These are phyloP conservation scores for Caenorhabditis wallacei DNA, from an alignment of 2,888 invertebrate genomes.

Conservation along the genomic window DNA sequence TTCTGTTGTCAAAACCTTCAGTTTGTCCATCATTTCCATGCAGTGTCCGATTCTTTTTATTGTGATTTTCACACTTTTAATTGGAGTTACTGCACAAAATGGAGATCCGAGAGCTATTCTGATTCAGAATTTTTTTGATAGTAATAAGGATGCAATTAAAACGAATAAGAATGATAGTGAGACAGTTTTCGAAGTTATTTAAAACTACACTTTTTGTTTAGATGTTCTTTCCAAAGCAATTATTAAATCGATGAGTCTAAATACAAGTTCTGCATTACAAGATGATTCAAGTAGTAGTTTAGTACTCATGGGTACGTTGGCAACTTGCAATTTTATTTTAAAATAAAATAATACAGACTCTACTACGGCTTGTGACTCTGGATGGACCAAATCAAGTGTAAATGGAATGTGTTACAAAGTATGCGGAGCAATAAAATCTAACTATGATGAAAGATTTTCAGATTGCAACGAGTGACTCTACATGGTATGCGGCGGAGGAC, in stretches of 20 bases:
- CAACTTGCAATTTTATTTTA: no score
- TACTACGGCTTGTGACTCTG: slow-evolving; percentile 33
- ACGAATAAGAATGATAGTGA: not conserved
- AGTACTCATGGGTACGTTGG: slow-evolving; percentile 37
- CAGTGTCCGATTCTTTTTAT: not conserved
- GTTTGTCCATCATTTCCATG: not conserved
- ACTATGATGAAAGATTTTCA: not conserved
- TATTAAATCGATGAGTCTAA: not conserved
- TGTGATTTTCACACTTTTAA: not conserved
- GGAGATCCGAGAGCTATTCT: not conserved
- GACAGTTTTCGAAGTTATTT: no score
- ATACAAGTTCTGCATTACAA: not conserved
- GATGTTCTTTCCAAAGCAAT: slow-evolving; percentile 3
- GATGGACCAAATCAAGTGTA: slow-evolving; percentile 41
- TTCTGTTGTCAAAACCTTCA: not conserved
- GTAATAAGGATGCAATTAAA: slow-evolving; percentile 23
- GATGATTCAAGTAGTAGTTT: slow-evolving; percentile 10
- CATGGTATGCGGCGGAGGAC: slow-evolving; percentile 52
- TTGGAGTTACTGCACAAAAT: not conserved
- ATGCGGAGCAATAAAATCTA: not conserved
- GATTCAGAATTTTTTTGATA: slow-evolving; percentile 13
- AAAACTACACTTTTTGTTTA: no score
- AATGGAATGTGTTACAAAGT: slow-evolving; percentile 53
- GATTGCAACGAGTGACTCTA: slow-evolving; percentile 23
- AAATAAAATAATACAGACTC: slow-evolving; percentile 1